These are phyloP conservation scores for Sesia apiformis DNA, from an alignment of 2,888 invertebrate species.

Conservation along the genomic window DNA sequence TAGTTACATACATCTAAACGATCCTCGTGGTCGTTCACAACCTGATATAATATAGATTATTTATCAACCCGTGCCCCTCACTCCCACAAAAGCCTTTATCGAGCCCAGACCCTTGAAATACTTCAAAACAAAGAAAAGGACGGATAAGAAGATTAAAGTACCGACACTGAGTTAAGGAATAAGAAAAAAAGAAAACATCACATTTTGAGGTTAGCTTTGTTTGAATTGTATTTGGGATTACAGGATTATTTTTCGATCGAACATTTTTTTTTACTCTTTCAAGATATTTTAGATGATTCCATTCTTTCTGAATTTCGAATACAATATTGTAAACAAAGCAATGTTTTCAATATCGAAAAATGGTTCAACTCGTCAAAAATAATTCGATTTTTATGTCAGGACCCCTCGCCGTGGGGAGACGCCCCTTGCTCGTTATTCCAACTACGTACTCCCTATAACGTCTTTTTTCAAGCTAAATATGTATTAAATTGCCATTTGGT, in stretches of 20 bases:
- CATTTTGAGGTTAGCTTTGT: neutral
- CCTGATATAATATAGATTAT: slow-evolving; percentile 43
- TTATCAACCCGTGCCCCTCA: slow-evolving; percentile 43
- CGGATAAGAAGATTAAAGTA: slow-evolving; percentile 49
- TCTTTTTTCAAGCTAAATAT: slow-evolving; percentile 48
- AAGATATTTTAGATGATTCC: neutral
- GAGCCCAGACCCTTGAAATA: slow-evolving; percentile 36
- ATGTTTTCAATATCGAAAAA: slow-evolving; percentile 36
- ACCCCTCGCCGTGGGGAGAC: slow-evolving; percentile 29
- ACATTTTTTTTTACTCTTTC: neutral
- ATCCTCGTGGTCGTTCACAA: slow-evolving; percentile 42
- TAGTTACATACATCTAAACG: slow-evolving; percentile 26
- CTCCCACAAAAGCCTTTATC: slow-evolving; percentile 40
- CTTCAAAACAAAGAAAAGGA: slow-evolving; percentile 55
- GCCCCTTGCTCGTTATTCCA: slow-evolving; percentile 50
- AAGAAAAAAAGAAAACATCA: slow-evolving; percentile 24
- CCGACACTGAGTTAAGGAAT: slow-evolving; percentile 33
- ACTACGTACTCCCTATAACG: slow-evolving; percentile 38
- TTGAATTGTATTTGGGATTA: neutral
- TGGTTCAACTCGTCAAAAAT: slow-evolving; percentile 45
- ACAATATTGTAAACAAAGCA: neutral
- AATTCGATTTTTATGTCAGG: slow-evolving; percentile 48
- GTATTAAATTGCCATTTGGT: slow-evolving; percentile 51
- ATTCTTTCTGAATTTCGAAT: neutral
- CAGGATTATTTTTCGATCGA: neutral